These are phyloP conservation scores for Oopsacas minuta DNA, from an alignment of 37 sponge, comb jelly and placozoan species.

Conservation along the genomic window DNA sequence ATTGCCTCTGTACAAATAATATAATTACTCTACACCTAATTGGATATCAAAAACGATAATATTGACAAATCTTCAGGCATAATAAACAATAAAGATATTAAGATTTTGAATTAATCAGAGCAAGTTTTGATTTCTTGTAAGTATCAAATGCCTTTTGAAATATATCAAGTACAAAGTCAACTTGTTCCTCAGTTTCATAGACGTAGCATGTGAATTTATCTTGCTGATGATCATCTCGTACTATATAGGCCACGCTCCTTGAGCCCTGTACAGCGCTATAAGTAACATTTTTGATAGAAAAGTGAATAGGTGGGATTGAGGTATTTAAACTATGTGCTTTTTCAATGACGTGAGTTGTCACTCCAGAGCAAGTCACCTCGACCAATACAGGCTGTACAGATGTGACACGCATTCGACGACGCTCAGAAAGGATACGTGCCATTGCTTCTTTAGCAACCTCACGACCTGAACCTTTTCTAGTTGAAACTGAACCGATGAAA, in stretches of 20 bases:
- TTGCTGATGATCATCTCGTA: not conserved
- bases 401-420: not conserved
- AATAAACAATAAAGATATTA: too few relatives aligned
- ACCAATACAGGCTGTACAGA: not conserved
- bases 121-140: not conserved
- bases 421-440: not conserved
- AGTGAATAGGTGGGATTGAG: not conserved
- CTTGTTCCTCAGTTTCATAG: not conserved
- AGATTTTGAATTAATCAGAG: not conserved
- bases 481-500: not conserved
- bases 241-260: not conserved
- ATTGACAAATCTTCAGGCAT: too few relatives aligned
- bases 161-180: not conserved
- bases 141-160: not conserved
- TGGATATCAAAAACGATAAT: too few relatives aligned
- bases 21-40: too few relatives aligned
- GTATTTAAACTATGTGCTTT: not conserved
- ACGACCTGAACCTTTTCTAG: not conserved
- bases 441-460: constrained; percentile 6
- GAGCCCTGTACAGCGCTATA: not conserved
- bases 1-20: too few relatives aligned
- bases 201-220: not conserved
- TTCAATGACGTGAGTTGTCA: not conserved
- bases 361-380: not conserved
- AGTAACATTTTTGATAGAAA: not conserved